A percentile compares a stretch with the other conserved stretches of the same genome.
Conservation (phyloP, 2,797 vertebrate species). For the Enteromius fasciolatus region DNA sequence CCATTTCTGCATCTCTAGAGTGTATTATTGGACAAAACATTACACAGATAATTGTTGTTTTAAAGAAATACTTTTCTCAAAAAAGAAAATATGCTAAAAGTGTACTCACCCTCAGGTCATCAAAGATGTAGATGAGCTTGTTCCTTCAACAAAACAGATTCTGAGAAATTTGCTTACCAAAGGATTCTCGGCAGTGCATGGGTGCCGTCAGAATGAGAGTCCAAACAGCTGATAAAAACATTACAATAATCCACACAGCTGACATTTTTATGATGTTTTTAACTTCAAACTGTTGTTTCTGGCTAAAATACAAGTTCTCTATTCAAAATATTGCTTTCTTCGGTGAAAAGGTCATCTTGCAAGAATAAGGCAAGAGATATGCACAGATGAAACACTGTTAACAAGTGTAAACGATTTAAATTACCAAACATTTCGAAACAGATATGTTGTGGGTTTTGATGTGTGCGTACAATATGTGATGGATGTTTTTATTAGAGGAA, state of each 20-base stretch:
- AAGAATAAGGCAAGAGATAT: neutral
- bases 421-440: neutral
- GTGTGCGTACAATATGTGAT: neutral
- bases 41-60: neutral
- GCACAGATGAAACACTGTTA: neutral
- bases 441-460: neutral
- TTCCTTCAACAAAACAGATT: neutral
- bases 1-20: neutral
- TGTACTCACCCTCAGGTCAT: neutral
- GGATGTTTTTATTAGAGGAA: neutral
- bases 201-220: neutral
- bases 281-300: neutral
- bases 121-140: neutral
- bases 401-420: neutral
- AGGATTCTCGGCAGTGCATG: neutral
- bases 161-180: neutral
- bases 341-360: neutral
- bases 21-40: neutral
- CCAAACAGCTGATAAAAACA: neutral
- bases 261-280: neutral
- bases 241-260: neutral
- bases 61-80: too few species aligned
- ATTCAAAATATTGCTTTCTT: neutral
- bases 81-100: neutral
- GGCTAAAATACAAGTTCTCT: neutral